phyloP scores from a whole-genome alignment of 2,888 invertebrate genomes.

The Tetragonisca angustula region DNA sequence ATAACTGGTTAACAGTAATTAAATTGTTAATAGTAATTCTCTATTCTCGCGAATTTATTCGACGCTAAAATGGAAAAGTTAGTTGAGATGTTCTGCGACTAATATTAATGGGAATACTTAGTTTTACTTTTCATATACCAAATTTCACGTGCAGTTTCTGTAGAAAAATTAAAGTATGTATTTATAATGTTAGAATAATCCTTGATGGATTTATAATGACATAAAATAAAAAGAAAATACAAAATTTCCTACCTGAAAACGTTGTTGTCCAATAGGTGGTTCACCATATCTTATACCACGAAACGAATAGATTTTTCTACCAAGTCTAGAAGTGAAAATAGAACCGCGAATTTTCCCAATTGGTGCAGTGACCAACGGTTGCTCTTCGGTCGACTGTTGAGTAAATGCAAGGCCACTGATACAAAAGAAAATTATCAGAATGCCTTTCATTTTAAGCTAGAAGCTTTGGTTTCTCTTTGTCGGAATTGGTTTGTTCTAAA shows the following conservation, averaged over 20 bases:
- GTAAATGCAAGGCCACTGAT: background rate
- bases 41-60: background rate
- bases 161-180: too few relatives aligned
- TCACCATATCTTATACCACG: conserved; percentile 72
- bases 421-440: conserved; percentile 7
- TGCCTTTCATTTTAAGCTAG: conserved; percentile 10
- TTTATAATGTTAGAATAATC: too few relatives aligned
- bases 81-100: background rate
- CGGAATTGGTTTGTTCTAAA: background rate
- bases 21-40: background rate
- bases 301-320: conserved; percentile 70
- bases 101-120: background rate
- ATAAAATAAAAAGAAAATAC: background rate
- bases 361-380: conserved; percentile 48
- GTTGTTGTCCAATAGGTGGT: conserved; percentile 66
- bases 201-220: too few relatives aligned
- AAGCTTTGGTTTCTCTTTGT: background rate
- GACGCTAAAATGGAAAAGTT: background rate
- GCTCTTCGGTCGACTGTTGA: background rate
- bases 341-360: conserved; percentile 69
- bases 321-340: conserved; percentile 61
- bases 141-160: background rate
- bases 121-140: background rate
- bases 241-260: conserved; percentile 64
- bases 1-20: background rate